Evolutionary conservation across 2,888 invertebrate genomes (phyloP), one percentile per base, ranked within the genome.

Genomic region (Brachyptera risi): DNA sequence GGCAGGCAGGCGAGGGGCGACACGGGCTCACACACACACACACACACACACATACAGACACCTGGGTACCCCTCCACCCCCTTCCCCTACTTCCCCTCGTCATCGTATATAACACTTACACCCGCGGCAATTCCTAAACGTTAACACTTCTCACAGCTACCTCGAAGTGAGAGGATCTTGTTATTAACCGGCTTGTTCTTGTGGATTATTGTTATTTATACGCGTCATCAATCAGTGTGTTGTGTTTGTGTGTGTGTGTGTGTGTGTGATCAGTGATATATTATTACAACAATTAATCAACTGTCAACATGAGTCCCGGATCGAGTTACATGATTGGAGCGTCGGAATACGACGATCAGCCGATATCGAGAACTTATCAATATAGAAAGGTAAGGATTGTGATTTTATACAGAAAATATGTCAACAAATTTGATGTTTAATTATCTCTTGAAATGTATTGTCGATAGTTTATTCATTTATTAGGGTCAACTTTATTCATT

Each of bases 361-460:
- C 75, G 35, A 74, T 75, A 64, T 75, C 75, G 40, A 70, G 75
- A 67, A 75, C 75, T 19, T 74, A 74, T 68, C 75, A 75, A 63
- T 75, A 75, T 67, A 69, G 75, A 67, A 75, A 75, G 74, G 75
- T 75, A 69, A 71, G 66, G 61, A 40, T 21, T 17, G 24, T 17
- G 27, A 11, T 9, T 50, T 19, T 19, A 5, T 58, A n/a, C n/a
- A n/a, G n/a, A n/a, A n/a, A n/a, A n/a, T n/a, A n/a, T n/a, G n/a
- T n/a, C n/a, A n/a, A n/a, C n/a, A n/a, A n/a, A n/a, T n/a, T n/a
- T n/a, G n/a, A n/a, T n/a, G n/a, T n/a, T n/a, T n/a, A n/a, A n/a
- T n/a, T n/a, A n/a, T n/a, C n/a, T n/a, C n/a, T n/a, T n/a, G n/a
- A n/a, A n/a, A n/a, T n/a, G n/a, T n/a, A n/a, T n/a, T n/a, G n/a